Percentiles rank a stretch among this genome's conserved stretches.
phyloP scores from a whole-genome alignment of 2,113 vertebrate species.

The Leucopsar rothschildi region DNA sequence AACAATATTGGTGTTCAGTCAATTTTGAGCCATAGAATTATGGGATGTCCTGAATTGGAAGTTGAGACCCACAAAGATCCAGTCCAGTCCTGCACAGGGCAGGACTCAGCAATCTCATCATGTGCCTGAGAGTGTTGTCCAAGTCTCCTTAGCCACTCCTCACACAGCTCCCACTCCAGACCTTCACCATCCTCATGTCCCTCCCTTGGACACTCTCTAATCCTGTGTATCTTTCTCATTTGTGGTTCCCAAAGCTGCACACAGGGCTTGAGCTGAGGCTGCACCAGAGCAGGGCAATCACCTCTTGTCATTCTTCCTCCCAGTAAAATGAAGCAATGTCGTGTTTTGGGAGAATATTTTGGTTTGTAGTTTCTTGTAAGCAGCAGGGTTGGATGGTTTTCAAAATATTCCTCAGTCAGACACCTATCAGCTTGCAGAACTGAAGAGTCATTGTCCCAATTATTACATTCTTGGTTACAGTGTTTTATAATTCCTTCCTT shows the following conservation, averaged over 20 bases:
- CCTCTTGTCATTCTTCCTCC: background rate
- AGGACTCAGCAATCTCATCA: background rate
- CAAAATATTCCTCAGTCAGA: background rate
- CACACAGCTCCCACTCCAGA: background rate
- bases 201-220: background rate
- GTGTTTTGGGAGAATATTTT: background rate
- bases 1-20: background rate
- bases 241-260: background rate
- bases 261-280: background rate
- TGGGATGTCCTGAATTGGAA: background rate
- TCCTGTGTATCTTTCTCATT: background rate
- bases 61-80: rapidly evolving
- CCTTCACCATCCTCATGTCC: background rate
- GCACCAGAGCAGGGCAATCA: background rate
- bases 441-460: background rate
- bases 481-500: background rate
- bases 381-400: background rate
- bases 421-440: background rate
- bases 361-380: background rate
- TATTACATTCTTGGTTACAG: background rate
- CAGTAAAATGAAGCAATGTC: background rate
- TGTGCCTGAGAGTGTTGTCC: background rate
- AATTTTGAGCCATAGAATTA: background rate
- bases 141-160: background rate
- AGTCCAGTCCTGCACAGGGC: background rate